A percentile compares a stretch with the other conserved stretches of the same genome.
Conservation (phyloP, 2,888 invertebrate genomes). For the Rosalia funebris region DNA sequence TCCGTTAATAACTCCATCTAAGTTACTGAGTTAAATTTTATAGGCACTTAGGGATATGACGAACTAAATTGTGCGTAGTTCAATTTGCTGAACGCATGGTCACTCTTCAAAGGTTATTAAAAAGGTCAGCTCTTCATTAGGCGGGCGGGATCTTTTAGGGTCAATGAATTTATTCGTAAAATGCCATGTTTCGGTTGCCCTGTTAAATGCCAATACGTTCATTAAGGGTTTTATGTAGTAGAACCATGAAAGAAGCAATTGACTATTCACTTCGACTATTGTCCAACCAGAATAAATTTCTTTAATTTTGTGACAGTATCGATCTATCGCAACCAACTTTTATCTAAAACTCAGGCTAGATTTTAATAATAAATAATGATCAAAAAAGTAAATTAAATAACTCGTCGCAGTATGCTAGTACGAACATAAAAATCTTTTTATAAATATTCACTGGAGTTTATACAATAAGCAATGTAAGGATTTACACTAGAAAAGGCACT, state of each 20-base stretch:
- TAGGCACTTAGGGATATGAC: background rate
- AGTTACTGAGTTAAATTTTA: background rate
- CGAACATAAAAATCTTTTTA: too few relatives aligned
- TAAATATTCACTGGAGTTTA: conserved; percentile 21
- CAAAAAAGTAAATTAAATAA: background rate
- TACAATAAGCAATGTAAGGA: conserved; percentile 12
- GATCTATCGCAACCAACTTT: background rate
- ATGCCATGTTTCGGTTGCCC: conserved; percentile 23
- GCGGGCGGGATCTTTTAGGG: conserved; percentile 24
- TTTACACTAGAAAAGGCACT: conserved; percentile 22
- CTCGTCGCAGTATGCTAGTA: too few relatives aligned
- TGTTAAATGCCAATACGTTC: conserved; percentile 27
- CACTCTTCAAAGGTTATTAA: conserved; percentile 28
- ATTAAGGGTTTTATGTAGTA: conserved; percentile 17
- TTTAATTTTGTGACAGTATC: background rate
- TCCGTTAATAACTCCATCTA: too few relatives aligned
- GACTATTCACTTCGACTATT: too few relatives aligned
- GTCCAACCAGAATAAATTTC: too few relatives aligned
- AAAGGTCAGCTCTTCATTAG: conserved; percentile 32
- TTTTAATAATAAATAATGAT: too few relatives aligned
- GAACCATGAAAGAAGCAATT: conserved; percentile 12
- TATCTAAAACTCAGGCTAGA: too few relatives aligned
- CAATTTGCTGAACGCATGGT: conserved; percentile 22
- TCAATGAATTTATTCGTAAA: conserved; percentile 23
- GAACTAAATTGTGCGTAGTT: conserved; percentile 14